Evolutionary conservation across 2,888 invertebrate species (phyloP).

Genomic region (Taphrorychus bicolor): DNA sequence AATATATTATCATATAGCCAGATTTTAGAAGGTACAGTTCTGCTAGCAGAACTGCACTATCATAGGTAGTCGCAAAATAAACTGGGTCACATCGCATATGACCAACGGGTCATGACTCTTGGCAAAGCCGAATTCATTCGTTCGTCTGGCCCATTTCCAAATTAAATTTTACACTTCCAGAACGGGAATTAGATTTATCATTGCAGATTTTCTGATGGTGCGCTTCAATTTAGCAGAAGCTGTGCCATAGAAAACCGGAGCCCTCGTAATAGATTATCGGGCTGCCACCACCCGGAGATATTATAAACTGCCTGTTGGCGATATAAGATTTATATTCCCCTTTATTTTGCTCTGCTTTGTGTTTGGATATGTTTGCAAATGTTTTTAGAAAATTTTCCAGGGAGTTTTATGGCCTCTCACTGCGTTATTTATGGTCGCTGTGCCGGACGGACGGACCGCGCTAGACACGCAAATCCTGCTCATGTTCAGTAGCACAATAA

Average conservation of each 20-base stretch:
- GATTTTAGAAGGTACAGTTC: too few species aligned
- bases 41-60: too few species aligned
- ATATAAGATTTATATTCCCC: slow-evolving; percentile 26
- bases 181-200: slow-evolving; percentile 52
- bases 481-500: too few species aligned
- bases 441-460: neutral
- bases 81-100: slow-evolving; percentile 9
- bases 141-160: slow-evolving; percentile 51
- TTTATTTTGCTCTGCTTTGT: slow-evolving; percentile 27
- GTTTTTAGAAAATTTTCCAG: slow-evolving; percentile 18
- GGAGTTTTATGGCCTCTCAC: neutral
- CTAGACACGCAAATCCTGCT: too few species aligned
- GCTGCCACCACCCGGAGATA: slow-evolving; percentile 27
- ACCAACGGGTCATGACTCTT: slow-evolving; percentile 28
- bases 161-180: slow-evolving; percentile 53
- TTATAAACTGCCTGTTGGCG: slow-evolving; percentile 33
- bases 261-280: slow-evolving; percentile 25
- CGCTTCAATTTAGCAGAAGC: slow-evolving; percentile 35
- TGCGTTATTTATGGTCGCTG: slow-evolving; percentile 5
- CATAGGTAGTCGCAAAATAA: neutral
- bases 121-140: slow-evolving; percentile 45
- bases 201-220: slow-evolving; percentile 47
- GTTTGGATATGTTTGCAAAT: slow-evolving; percentile 18
- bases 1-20: too few species aligned
- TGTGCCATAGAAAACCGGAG: slow-evolving; percentile 10